Evolutionary conservation across 2,113 vertebrate genomes (phyloP), one percentile per base, ranked within the genome.

Genomic region (Puntigrus tetrazona): DNA sequence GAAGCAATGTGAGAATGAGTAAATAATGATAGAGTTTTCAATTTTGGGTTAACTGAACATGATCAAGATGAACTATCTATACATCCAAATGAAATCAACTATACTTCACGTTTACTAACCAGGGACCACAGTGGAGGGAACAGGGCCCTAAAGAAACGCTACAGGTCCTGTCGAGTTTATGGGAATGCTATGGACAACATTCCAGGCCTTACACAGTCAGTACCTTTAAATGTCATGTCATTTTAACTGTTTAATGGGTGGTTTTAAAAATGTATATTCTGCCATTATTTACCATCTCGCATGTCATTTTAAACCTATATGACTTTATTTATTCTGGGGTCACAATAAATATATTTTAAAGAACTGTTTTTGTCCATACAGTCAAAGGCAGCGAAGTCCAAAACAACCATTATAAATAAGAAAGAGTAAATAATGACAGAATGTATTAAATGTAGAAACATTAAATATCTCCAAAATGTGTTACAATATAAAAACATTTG

Each of bases 121-220:
- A 99, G 98, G 98, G 98, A 99, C 91, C 98, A 99, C 93, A 99
- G 97, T 0, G 97, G 98, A 20, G 98, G 98, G 31, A 99, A 99
- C 5, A 92, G 94, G 0, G 93, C 76, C 0, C 91, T 99, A 78
- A 95, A 94, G 88, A 95, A 92, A 89, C 88, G 87, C 67, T 91
- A 97, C 88, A 83, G 78, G 73, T 95, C 95, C 72, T 99, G 98
- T 85, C 93, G 92, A 67, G 96, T 99, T 9, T 99, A 98, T 0
- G 98, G 98, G 89, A 98, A 94, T 1, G 90, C 95, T 16, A 91
- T 93, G 0, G 98, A 99, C 22, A 95, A 96, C 91, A 96, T 99
- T 87, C 97, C 97, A 18, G 94, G 96, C 84, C 96, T 98, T 87
- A 99, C 98, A 59, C 93, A 98, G 98, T 99, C 94, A 94, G 97